These are phyloP conservation scores for Cheilosia scutellata DNA, from an alignment of 2,888 invertebrate species.

Conservation along the genomic window DNA sequence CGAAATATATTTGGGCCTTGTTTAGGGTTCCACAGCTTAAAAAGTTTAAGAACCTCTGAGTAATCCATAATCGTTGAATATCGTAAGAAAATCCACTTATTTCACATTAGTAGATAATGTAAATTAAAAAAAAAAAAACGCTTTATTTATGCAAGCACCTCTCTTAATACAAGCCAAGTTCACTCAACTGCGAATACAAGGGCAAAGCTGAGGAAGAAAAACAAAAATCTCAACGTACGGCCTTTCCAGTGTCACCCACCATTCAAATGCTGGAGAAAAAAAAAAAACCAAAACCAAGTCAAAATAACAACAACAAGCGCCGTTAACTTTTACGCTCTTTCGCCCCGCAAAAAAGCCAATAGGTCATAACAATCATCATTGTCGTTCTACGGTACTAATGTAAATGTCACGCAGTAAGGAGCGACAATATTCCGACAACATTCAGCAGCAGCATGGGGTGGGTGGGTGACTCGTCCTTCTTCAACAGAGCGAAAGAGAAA, in stretches of 20 bases:
- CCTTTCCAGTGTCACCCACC: conserved; percentile 4
- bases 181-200: conserved; percentile 31
- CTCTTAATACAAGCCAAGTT: conserved; percentile 16
- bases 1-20: too few relatives aligned
- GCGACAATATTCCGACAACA: conserved; percentile 31
- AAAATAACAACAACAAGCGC: conserved; percentile 49
- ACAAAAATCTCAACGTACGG: conserved; percentile 20
- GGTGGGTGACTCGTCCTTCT: background rate
- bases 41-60: too few relatives aligned
- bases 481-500: conserved; percentile 3
- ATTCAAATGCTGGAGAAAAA: background rate
- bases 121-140: conserved; percentile 19
- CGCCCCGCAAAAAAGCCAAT: conserved; percentile 63
- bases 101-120: background rate
- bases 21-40: too few relatives aligned
- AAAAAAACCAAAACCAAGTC: conserved; percentile 6
- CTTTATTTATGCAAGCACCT: conserved; percentile 10
- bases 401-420: conserved; percentile 67
- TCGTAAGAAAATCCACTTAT: background rate
- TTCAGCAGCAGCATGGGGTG: conserved; percentile 7
- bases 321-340: conserved; percentile 58
- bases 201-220: background rate
- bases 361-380: conserved; percentile 72
- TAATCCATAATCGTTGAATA: background rate
- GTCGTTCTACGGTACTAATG: conserved; percentile 67